These are phyloP conservation scores for Sminthurinus aureus DNA, from an alignment of 2,888 invertebrate genomes.

Conservation along the genomic window DNA sequence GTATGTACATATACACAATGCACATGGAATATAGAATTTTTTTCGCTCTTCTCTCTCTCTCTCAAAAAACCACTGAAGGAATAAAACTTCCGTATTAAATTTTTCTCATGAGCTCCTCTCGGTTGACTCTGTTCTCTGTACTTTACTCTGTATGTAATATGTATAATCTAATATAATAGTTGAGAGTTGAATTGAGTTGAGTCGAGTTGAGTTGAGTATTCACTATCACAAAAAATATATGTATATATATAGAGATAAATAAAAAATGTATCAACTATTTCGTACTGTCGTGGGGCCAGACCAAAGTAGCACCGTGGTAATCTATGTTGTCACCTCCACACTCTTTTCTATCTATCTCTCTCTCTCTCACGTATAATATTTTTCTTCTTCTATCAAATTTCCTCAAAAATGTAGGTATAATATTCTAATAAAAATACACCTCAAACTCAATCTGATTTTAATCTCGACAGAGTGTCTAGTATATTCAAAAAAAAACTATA, in stretches of 20 bases:
- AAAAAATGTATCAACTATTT: too few species aligned
- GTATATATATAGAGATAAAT: too few species aligned
- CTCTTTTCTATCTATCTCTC: neutral
- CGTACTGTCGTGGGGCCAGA: too few species aligned
- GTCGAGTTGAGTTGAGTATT: too few species aligned
- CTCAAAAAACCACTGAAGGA: conserved; percentile 6
- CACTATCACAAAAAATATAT: too few species aligned
- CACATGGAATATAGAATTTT: neutral
- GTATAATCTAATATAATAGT: too few species aligned
- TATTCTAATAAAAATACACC: neutral
- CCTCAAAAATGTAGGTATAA: neutral
- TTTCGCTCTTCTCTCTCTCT: neutral
- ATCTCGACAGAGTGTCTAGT: neutral
- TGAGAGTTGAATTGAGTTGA: too few species aligned
- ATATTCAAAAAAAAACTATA: too few species aligned
- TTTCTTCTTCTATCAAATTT: neutral
- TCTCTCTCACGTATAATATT: neutral
- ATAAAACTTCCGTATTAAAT: neutral
- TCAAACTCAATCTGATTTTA: neutral
- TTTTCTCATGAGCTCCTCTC: neutral
- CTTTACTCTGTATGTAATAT: too few species aligned
- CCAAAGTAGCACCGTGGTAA: neutral
- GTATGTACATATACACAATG: neutral
- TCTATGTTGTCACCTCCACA: neutral
- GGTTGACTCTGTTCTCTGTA: neutral